Conservation (phyloP, 2,888 invertebrate genomes). For the Drosophila villosipedis region DNA sequence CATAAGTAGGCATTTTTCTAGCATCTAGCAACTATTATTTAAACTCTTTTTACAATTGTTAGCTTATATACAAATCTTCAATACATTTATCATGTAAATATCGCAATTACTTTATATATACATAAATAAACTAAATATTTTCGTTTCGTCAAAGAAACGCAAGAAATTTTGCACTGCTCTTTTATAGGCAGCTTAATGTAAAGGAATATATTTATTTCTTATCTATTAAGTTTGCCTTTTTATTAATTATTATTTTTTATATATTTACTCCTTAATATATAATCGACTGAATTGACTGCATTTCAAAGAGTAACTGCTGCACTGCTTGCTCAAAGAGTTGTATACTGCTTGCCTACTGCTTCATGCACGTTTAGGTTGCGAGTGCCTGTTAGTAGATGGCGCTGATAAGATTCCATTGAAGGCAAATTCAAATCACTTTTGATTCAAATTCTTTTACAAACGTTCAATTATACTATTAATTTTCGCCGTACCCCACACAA, state of each 20-base stretch:
- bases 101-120: constrained; percentile 44
- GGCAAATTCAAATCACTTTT: neutral
- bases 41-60: constrained; percentile 22
- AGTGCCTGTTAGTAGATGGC: constrained; percentile 12
- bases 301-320: neutral
- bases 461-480: neutral
- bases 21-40: constrained; percentile 45
- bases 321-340: neutral
- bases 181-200: no score
- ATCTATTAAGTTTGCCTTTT: neutral
- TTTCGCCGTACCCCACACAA: neutral
- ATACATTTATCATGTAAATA: constrained; percentile 48
- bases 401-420: neutral
- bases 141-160: constrained; percentile 60
- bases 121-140: constrained; percentile 45
- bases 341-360: neutral
- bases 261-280: neutral
- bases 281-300: neutral
- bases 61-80: constrained; percentile 18
- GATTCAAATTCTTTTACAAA: neutral
- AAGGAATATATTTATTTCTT: neutral
- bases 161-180: neutral
- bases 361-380: neutral
- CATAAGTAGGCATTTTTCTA: constrained; percentile 35
- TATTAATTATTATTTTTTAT: neutral